Evolutionary conservation across 2,797 vertebrate species (phyloP).

Genomic region (Apogon talboti): DNA sequence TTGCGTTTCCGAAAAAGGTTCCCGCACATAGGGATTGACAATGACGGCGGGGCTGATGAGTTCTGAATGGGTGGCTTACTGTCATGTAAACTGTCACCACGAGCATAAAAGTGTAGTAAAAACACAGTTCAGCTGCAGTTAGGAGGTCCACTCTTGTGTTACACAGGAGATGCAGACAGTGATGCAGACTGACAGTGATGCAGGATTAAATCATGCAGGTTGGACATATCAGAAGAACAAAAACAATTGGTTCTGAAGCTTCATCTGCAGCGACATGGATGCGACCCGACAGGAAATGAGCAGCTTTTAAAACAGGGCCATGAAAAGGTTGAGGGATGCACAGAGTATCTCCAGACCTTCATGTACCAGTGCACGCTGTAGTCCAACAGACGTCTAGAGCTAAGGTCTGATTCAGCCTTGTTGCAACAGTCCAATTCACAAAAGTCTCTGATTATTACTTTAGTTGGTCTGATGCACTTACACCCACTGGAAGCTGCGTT

Average conservation of each 20-base stretch:
- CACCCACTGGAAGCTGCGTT: too few relatives aligned
- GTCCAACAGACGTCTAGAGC: too few relatives aligned
- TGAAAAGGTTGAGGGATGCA: too few relatives aligned
- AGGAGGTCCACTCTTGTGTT: neutral
- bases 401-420: too few relatives aligned
- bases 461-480: too few relatives aligned
- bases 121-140: neutral
- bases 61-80: constrained; percentile 8
- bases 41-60: constrained; percentile 18
- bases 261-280: constrained; percentile 11
- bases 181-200: constrained; percentile 31
- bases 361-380: too few relatives aligned
- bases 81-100: constrained; percentile 11
- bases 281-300: constrained; percentile 6
- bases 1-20: neutral
- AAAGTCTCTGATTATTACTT: too few relatives aligned
- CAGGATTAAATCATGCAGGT: constrained; percentile 34
- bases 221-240: constrained; percentile 10
- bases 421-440: too few relatives aligned
- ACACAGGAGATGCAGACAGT: neutral
- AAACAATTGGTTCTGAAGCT: constrained; percentile 14
- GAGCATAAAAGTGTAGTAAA: constrained; percentile 3
- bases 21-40: neutral
- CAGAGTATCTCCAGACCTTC: too few relatives aligned
- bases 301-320: too few relatives aligned